Evolutionary conservation across 2,113 vertebrate species (phyloP).

Genomic region (Dasypus novemcinctus): DNA sequence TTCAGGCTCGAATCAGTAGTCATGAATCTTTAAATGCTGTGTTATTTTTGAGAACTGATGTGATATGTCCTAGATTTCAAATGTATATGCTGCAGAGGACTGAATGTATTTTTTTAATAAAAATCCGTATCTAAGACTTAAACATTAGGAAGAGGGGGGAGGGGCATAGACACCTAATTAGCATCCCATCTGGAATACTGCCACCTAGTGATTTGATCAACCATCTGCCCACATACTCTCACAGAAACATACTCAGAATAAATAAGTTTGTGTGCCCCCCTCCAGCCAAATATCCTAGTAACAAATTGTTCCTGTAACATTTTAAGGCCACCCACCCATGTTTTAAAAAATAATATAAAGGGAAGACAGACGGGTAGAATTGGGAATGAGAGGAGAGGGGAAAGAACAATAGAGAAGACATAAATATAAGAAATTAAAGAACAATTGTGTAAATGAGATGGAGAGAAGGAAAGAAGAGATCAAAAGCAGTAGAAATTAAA

Average conservation of each 20-base stretch:
- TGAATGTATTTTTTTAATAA: constrained; percentile 37
- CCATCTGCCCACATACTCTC: neutral
- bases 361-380: constrained; percentile 4
- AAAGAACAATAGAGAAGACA: neutral
- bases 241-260: neutral
- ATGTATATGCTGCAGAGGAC: constrained; percentile 39
- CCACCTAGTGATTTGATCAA: constrained; percentile 52
- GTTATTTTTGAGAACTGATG: constrained; percentile 64
- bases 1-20: constrained; percentile 48
- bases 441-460: neutral
- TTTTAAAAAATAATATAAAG: constrained; percentile 30
- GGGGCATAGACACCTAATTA: neutral
- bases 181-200: constrained; percentile 48
- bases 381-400: neutral
- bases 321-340: constrained; percentile 43
- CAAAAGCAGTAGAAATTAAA: constrained; percentile 9
- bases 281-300: constrained; percentile 38
- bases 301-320: constrained; percentile 46
- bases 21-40: constrained; percentile 22
- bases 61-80: constrained; percentile 70
- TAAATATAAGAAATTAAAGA: neutral
- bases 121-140: constrained; percentile 44
- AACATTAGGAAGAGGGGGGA: neutral
- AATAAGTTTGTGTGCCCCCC: neutral
- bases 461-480: neutral